These are phyloP conservation scores for Sebastes trivittatus DNA, from an alignment of 2,797 vertebrate genomes.

Conservation along the genomic window DNA sequence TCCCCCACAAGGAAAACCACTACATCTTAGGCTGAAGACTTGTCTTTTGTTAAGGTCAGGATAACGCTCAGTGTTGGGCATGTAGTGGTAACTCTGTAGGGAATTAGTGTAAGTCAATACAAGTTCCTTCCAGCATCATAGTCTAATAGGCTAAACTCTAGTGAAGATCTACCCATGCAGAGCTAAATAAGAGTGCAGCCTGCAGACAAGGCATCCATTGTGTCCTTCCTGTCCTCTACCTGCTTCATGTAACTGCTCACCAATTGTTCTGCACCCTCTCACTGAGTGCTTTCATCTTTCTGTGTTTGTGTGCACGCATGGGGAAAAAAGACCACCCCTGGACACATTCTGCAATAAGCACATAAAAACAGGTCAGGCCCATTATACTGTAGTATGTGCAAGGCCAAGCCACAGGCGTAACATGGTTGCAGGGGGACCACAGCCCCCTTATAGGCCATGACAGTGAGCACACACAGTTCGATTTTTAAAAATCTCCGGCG, in stretches of 20 bases:
- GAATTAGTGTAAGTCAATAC: conserved; percentile 2
- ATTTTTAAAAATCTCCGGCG: background rate
- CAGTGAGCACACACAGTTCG: conserved; percentile 11
- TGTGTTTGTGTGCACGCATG: conserved; percentile 42
- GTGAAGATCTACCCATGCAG: conserved; percentile 29
- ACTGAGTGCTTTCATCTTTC: conserved; percentile 43
- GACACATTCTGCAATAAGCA: conserved; percentile 44
- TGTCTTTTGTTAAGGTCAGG: background rate
- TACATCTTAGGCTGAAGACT: background rate
- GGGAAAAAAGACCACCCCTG: conserved; percentile 39
- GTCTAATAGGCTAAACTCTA: conserved; percentile 14
- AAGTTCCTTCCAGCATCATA: background rate
- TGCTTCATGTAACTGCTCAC: conserved; percentile 45
- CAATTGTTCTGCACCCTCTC: conserved; percentile 43
- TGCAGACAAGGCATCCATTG: conserved; percentile 56
- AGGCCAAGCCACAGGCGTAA: conserved; percentile 20
- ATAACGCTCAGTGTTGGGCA: background rate
- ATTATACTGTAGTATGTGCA: conserved; percentile 37
- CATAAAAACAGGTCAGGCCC: conserved; percentile 59
- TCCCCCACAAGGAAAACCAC: background rate
- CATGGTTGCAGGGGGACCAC: conserved; percentile 38
- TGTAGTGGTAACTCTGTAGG: background rate
- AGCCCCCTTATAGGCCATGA: conserved; percentile 22
- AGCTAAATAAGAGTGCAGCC: conserved; percentile 47
- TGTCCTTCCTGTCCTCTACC: conserved; percentile 60